Conservation (phyloP, 2,797 vertebrate species). For the Platyrinchus mystaceus region DNA sequence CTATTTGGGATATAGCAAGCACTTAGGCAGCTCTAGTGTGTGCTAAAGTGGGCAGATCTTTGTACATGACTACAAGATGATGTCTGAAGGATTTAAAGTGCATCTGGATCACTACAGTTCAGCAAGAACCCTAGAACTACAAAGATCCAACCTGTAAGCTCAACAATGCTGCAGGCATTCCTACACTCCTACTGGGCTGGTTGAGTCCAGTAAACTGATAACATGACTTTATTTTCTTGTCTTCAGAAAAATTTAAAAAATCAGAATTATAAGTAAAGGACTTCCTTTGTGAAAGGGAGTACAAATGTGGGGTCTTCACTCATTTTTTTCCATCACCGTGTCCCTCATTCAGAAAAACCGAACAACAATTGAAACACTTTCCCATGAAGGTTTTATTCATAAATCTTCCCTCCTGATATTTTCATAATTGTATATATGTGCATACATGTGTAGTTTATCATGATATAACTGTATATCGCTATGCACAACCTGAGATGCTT, state of each 20-base stretch:
- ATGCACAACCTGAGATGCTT: not conserved
- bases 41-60: not conserved
- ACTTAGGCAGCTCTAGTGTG: not conserved
- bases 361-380: not conserved
- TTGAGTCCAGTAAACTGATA: not conserved
- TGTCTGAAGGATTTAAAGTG: not conserved
- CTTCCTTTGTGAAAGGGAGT: not conserved
- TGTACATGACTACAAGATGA: not conserved
- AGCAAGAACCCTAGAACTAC: not conserved
- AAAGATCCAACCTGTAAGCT: not conserved
- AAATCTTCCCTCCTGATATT: not conserved
- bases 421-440: rapidly evolving
- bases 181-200: not conserved
- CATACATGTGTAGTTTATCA: not conserved
- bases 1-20: not conserved
- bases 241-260: not conserved
- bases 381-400: not conserved
- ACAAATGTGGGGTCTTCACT: not conserved
- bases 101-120: not conserved
- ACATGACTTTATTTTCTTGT: not conserved
- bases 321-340: not conserved
- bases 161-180: not conserved
- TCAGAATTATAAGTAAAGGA: not conserved
- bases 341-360: not conserved
- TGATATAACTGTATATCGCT: not conserved